A percentile compares a stretch with the other conserved stretches of the same genome.
Conservation (phyloP, 2,888 invertebrate species). For the Catotricha subobsoleta region DNA sequence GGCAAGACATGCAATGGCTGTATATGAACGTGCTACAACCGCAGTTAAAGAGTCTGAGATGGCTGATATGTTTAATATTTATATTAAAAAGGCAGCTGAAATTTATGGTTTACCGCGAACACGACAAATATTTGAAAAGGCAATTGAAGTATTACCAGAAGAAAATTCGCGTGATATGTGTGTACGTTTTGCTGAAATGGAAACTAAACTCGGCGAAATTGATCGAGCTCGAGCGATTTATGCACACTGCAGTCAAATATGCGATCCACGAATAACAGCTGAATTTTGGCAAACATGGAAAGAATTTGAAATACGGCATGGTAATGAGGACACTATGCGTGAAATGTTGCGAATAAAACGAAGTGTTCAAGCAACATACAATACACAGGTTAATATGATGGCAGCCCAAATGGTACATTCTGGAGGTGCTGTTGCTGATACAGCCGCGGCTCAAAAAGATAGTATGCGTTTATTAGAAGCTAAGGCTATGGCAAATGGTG, state of each 20-base stretch:
- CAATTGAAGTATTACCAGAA: constrained; percentile 84
- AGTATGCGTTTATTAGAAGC: constrained; percentile 80
- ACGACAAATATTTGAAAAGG: constrained; percentile 92
- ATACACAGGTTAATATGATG: constrained; percentile 99
- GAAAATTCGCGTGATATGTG: constrained; percentile 91
- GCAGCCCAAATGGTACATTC: constrained; percentile 90
- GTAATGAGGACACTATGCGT: constrained; percentile 97
- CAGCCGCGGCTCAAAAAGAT: constrained; percentile 60
- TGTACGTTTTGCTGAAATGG: constrained; percentile 90
- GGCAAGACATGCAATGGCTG: constrained; percentile 96
- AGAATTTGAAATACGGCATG: constrained; percentile 96
- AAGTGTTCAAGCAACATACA: constrained; percentile 94
- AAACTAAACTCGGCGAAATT: constrained; percentile 94
- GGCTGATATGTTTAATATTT: constrained; percentile 97
- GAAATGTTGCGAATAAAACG: constrained; percentile 97
- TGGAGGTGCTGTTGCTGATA: constrained; percentile 49
- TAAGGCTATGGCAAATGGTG: constrained; percentile 36
- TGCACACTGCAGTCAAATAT: constrained; percentile 96
- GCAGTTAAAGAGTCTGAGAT: constrained; percentile 86
- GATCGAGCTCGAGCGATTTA: constrained; percentile 95
- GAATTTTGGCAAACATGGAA: constrained; percentile 99
- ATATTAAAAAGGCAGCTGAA: constrained; percentile 94
- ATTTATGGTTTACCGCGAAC: constrained; percentile 96
- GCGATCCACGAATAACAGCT: constrained; percentile 89
- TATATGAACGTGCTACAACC: constrained; percentile 88